These are phyloP conservation scores for Nephotettix cincticeps DNA, from an alignment of 1,140 invertebrate genomes.

Conservation along the genomic window DNA sequence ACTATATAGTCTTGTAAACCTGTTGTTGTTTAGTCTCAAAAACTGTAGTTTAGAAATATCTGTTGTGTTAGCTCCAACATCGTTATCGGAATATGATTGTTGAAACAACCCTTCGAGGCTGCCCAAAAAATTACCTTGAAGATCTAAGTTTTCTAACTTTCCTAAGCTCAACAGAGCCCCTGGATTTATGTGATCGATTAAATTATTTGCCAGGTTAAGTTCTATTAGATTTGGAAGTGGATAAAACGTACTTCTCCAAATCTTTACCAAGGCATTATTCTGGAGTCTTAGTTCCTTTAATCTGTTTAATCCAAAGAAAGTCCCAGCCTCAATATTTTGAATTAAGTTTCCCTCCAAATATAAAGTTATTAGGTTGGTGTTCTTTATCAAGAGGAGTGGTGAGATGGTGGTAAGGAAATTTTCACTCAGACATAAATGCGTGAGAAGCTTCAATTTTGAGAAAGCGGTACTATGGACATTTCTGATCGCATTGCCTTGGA, in stretches of 20 bases:
- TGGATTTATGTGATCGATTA: constrained; percentile 75
- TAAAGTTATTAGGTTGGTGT: constrained; percentile 72
- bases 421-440: constrained; percentile 79
- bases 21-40: constrained; percentile 82
- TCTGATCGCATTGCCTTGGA: constrained; percentile 82
- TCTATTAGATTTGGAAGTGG: constrained; percentile 75
- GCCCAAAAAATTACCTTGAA: constrained; percentile 76
- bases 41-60: constrained; percentile 80
- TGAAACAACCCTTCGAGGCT: constrained; percentile 75
- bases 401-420: constrained; percentile 80
- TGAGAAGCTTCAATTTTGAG: constrained; percentile 66
- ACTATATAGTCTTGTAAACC: constrained; percentile 65
- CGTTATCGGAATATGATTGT: constrained; percentile 71
- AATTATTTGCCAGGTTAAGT: constrained; percentile 83
- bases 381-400: constrained; percentile 67
- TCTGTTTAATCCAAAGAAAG: constrained; percentile 70
- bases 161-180: constrained; percentile 77
- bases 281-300: constrained; percentile 79
- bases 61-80: constrained; percentile 73
- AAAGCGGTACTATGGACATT: constrained; percentile 71
- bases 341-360: constrained; percentile 91
- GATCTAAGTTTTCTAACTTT: constrained; percentile 80
- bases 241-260: constrained; percentile 75
- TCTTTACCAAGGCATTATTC: constrained; percentile 73
- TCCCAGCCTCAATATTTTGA: constrained; percentile 70